A percentile compares a stretch with the other conserved stretches of the same genome.
Evolutionary conservation across 2,888 invertebrate genomes (phyloP).

Genomic region (Pollenia angustigena): DNA sequence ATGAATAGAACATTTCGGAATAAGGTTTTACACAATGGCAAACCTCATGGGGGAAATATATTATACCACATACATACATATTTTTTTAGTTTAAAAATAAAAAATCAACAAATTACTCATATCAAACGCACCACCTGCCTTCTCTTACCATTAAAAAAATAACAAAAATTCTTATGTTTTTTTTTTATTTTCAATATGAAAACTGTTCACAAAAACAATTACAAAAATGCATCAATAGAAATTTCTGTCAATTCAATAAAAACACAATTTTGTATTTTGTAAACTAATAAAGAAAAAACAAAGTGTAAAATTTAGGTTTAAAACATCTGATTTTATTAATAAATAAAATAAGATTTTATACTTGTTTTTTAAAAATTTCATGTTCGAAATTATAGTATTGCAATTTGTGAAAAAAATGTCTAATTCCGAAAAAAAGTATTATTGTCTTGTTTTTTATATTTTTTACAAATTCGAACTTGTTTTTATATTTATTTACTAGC

Average conservation of each 20-base stretch:
- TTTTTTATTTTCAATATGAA: not conserved
- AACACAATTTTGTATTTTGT: not conserved
- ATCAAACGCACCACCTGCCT: not conserved
- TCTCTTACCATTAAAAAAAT: not conserved
- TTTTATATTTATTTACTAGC: too few relatives aligned
- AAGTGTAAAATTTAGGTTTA: not conserved
- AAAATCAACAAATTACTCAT: not conserved
- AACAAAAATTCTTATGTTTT: conserved; percentile 10
- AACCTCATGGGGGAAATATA: too few relatives aligned
- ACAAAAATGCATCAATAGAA: conserved; percentile 17
- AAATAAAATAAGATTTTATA: too few relatives aligned
- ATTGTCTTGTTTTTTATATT: too few relatives aligned
- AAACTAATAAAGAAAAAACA: not conserved
- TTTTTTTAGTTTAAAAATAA: not conserved
- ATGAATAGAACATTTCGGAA: too few relatives aligned
- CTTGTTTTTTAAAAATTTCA: too few relatives aligned
- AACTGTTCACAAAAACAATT: not conserved
- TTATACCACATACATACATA: not conserved
- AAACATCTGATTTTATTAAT: too few relatives aligned
- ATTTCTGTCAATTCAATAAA: not conserved
- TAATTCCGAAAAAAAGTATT: too few relatives aligned
- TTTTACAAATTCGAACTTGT: too few relatives aligned
- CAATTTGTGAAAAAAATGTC: too few relatives aligned
- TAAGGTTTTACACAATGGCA: too few relatives aligned
- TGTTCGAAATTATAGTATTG: too few relatives aligned